Evolutionary conservation across 2,888 invertebrate species (phyloP), one percentile per base, ranked within the genome.

Genomic region (Ischnura elegans): DNA sequence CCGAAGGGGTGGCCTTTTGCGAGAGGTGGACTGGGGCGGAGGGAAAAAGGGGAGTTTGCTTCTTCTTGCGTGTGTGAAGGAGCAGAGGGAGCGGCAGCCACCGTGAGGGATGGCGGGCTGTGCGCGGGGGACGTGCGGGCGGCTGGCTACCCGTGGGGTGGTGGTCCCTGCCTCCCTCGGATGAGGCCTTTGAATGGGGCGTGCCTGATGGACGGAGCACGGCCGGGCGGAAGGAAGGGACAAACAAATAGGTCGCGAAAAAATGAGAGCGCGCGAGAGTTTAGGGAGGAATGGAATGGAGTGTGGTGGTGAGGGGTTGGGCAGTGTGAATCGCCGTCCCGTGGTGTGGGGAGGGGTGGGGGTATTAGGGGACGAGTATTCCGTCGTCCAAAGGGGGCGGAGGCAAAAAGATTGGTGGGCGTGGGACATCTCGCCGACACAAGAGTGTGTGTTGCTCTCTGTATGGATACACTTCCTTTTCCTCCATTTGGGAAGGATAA

Each of bases 161-260:
- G 76, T 10, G 76, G 36, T 21, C 13, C 13, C 13, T 29, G 61
- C 25, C 13, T 29, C 76, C 13, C 2, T n/a, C 36, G 76, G 76
- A 29, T 36, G 76, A 76, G 36, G 76, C 76, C 16, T 51, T 76
- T 76, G 76, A 76, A 76, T 76, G 76, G 76, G 76, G 76, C 87
- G 87, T 87, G 87, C 47, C 51, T 51, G 87, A 47, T 51, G 47
- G 90, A 90, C 90, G 90, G 61, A 55, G 66, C n/a, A 61, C 90
- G 43, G 61, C 42, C 90, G 61, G 61, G 61, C 90, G 61, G 61
- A 90, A 51, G 61, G 86, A 61, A 90, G 90, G 90, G 43, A 90
- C 90, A 90, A 90, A 90, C 90, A 90, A 90, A 90, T 90, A 90
- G 90, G 90, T 90, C 90, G 90, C 90, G 90, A 90, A 90, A 90